phyloP scores from a whole-genome alignment of 2,888 invertebrate genomes.

The Callyntrura guangdongensis region DNA sequence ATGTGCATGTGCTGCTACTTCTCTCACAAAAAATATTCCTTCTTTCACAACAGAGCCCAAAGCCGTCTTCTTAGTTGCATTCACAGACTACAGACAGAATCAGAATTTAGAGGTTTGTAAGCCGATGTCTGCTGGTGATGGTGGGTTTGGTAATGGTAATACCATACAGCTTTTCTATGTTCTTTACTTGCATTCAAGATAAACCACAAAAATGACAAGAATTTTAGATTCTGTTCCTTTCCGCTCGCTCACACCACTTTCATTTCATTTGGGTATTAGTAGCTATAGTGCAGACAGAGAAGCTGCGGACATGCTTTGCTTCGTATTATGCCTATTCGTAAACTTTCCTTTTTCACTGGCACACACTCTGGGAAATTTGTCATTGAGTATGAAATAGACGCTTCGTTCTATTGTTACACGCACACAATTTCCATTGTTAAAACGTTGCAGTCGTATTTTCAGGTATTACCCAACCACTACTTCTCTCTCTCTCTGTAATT shows the following conservation, averaged over 20 bases:
- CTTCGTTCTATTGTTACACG: slow-evolving; percentile 43
- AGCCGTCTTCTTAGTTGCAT: background rate
- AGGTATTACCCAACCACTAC: background rate
- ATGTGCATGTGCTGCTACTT: background rate
- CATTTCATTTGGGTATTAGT: background rate
- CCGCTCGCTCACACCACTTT: slow-evolving; percentile 17
- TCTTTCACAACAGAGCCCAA: background rate
- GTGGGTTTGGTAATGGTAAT: background rate
- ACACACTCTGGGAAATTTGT: background rate
- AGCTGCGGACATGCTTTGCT: background rate
- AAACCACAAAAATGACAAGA: slow-evolving; percentile 76
- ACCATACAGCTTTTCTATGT: slow-evolving; percentile 50
- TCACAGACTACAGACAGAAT: background rate
- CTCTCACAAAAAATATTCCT: background rate
- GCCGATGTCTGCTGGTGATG: background rate
- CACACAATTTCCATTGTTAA: slow-evolving; percentile 13
- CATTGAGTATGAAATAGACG: background rate
- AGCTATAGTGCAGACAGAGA: background rate
- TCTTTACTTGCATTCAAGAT: slow-evolving; percentile 59
- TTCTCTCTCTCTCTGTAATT: no score
- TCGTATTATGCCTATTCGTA: background rate
- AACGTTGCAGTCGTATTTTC: slow-evolving; percentile 20
- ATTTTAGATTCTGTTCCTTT: slow-evolving; percentile 54
- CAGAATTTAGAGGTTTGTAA: background rate
- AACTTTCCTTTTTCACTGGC: slow-evolving; percentile 35